Evolutionary conservation across 2,113 vertebrate species (phyloP).

Genomic region (Pimephales promelas): DNA sequence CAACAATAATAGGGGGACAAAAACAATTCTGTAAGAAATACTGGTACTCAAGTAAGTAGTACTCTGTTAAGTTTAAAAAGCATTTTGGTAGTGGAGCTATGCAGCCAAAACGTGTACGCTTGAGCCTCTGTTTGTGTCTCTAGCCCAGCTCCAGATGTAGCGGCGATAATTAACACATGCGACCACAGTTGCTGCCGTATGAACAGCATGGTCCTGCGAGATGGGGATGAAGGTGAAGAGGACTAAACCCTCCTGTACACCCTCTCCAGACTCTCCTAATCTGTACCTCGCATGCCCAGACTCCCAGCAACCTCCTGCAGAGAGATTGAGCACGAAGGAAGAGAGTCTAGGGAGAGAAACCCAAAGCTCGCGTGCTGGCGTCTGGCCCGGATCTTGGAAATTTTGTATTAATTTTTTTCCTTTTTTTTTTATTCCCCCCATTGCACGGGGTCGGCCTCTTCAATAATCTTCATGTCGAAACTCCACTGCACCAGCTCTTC

Average conservation of each 20-base stretch:
- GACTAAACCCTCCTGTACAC: slow-evolving; percentile 30
- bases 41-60: neutral
- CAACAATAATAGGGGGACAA: neutral
- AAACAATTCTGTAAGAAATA: neutral
- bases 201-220: slow-evolving; percentile 61
- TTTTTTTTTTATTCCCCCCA: neutral
- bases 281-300: slow-evolving; percentile 57
- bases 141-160: slow-evolving; percentile 52
- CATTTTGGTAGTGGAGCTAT: slow-evolving; percentile 14
- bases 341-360: slow-evolving; percentile 32
- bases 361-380: slow-evolving; percentile 45
- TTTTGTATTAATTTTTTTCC: neutral
- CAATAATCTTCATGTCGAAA: slow-evolving; percentile 59
- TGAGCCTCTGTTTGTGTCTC: slow-evolving; percentile 16
- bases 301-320: slow-evolving; percentile 54
- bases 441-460: slow-evolving; percentile 51
- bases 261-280: slow-evolving; percentile 55
- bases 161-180: slow-evolving; percentile 71
- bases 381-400: slow-evolving; percentile 47
- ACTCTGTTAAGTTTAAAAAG: neutral
- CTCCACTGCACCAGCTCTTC: slow-evolving; percentile 70
- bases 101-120: slow-evolving; percentile 50
- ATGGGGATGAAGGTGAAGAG: slow-evolving; percentile 51
- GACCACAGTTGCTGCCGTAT: slow-evolving; percentile 62
- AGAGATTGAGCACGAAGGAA: slow-evolving; percentile 11